phyloP scores from a whole-genome alignment of 2,113 vertebrate species.

The Cyanocitta stelleri region DNA sequence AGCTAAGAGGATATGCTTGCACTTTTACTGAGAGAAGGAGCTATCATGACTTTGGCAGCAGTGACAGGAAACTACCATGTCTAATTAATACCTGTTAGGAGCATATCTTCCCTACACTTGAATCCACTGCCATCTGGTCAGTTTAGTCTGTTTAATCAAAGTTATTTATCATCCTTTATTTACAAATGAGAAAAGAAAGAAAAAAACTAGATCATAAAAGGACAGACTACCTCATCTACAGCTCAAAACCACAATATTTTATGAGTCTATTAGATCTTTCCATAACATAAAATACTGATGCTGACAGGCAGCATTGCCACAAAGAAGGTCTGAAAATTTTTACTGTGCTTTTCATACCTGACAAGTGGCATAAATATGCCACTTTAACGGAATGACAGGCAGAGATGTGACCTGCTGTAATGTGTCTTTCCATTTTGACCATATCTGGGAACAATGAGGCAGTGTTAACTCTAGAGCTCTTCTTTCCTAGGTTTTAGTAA shows the following conservation, averaged over 20 bases:
- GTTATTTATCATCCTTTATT: background rate
- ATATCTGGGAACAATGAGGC: background rate
- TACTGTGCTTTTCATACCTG: conserved; percentile 39
- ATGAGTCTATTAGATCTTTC: background rate
- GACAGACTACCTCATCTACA: background rate
- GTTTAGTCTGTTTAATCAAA: background rate
- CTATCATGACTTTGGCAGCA: background rate
- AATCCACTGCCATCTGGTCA: background rate
- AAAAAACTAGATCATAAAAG: background rate
- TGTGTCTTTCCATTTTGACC: conserved; percentile 19
- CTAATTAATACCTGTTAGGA: background rate
- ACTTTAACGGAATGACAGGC: conserved; percentile 44
- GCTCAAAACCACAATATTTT: background rate
- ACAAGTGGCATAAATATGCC: conserved; percentile 50
- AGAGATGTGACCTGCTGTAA: conserved; percentile 40
- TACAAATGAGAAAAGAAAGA: background rate
- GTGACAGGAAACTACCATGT: background rate
- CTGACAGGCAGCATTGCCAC: conserved; percentile 11
- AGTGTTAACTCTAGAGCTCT: background rate
- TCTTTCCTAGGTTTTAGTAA: background rate
- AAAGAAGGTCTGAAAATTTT: conserved; percentile 26
- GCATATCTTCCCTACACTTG: background rate
- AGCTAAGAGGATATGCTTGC: background rate
- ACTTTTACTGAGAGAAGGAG: background rate
- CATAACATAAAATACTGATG: conserved; percentile 5